Conservation (phyloP, 2,888 invertebrate genomes). For the Taphrorychus bicolor region DNA sequence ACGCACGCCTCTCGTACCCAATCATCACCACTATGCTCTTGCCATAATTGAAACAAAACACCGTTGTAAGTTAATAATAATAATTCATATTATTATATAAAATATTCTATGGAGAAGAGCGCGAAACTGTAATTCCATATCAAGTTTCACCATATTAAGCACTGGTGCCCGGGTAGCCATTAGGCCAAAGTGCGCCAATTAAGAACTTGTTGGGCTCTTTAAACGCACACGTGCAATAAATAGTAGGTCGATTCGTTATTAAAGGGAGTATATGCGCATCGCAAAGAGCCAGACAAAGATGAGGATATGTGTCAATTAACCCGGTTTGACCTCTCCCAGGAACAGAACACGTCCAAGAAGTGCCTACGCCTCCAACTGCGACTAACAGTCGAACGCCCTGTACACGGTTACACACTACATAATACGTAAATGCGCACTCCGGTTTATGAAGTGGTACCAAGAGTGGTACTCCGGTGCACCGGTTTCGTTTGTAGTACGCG, state of each 20-base stretch:
- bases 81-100: not conserved
- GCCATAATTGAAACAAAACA: not conserved
- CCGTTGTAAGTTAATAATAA: not conserved
- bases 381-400: slow-evolving; percentile 1
- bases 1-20: not conserved
- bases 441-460: slow-evolving; percentile 24
- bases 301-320: slow-evolving; percentile 1
- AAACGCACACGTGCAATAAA: not conserved
- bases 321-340: slow-evolving; percentile 4
- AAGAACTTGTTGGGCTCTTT: not conserved
- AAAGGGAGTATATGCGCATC: too few species aligned
- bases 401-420: slow-evolving; percentile 1
- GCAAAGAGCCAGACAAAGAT: not conserved
- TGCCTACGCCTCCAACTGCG: not conserved
- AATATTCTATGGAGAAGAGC: too few species aligned
- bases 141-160: not conserved
- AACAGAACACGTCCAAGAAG: not conserved
- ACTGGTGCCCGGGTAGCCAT: not conserved
- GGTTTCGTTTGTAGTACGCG: slow-evolving; percentile 28
- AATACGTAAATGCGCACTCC: slow-evolving; percentile 14
- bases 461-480: slow-evolving; percentile 32
- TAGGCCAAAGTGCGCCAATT: not conserved
- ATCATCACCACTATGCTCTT: not conserved
- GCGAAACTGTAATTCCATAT: not conserved
- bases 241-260: not conserved